Conservation (phyloP, 2,797 vertebrate genomes). For the Graptemys geographica region DNA sequence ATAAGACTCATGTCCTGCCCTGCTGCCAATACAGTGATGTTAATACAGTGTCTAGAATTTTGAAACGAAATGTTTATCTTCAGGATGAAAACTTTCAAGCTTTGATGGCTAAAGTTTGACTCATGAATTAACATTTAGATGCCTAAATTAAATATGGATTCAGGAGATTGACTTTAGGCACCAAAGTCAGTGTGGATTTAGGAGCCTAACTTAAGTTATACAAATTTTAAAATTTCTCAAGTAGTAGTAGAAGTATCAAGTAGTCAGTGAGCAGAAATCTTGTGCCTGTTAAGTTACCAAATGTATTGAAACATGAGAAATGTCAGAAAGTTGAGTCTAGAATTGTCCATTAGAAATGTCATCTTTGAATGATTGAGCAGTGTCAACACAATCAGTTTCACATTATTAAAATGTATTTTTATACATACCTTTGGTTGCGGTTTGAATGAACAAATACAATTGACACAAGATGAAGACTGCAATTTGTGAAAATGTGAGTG, state of each 20-base stretch:
- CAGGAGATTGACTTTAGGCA: neutral
- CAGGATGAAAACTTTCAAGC: neutral
- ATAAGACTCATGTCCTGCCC: neutral
- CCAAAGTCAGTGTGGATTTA: neutral
- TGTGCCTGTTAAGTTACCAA: neutral
- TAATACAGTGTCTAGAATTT: neutral
- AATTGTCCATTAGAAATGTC: neutral
- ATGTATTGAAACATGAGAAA: neutral
- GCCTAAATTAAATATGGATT: neutral
- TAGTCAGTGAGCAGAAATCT: neutral
- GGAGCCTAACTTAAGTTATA: neutral
- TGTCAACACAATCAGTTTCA: neutral
- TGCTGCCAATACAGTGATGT: neutral
- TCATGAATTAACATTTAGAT: neutral
- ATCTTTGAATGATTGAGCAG: neutral
- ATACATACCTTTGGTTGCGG: neutral
- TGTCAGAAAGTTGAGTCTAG: neutral
- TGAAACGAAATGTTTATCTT: neutral
- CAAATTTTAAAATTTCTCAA: neutral
- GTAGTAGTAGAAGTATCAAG: neutral
- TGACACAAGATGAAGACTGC: neutral
- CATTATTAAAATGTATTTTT: neutral
- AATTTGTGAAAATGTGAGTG: neutral
- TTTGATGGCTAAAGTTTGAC: neutral
- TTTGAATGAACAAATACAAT: neutral